phyloP scores from a whole-genome alignment of 2,113 vertebrate genomes.

The Pomatorhinus ruficollis region DNA sequence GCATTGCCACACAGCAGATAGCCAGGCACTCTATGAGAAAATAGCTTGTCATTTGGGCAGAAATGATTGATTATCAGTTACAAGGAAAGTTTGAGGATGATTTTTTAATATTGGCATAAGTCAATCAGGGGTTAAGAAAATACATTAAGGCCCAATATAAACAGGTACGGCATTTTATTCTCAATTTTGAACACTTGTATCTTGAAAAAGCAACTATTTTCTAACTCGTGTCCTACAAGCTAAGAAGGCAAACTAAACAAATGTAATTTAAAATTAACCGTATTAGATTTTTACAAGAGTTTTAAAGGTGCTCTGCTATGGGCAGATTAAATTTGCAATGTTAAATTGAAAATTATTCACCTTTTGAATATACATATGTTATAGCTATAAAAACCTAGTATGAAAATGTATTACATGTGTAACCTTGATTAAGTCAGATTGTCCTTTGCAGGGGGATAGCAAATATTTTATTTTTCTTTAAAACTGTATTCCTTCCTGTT shows the following conservation, averaged over 20 bases:
- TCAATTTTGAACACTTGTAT: background rate
- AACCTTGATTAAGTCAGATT: background rate
- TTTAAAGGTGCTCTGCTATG: background rate
- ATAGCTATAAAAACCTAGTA: background rate
- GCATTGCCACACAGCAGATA: background rate
- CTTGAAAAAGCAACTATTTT: background rate
- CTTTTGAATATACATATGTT: background rate
- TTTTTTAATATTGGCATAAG: background rate
- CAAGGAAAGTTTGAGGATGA: background rate
- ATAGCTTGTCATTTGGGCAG: background rate
- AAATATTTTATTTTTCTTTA: conserved; percentile 59
- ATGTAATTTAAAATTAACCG: background rate
- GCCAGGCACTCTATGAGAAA: background rate
- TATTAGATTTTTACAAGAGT: background rate
- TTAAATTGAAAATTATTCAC: background rate
- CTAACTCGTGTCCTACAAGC: background rate
- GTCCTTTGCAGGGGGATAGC: background rate
- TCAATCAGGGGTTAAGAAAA: background rate
- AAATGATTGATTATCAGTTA: background rate
- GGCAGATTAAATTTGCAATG: background rate
- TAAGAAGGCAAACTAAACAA: background rate
- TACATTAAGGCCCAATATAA: background rate
- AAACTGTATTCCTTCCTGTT: conserved; percentile 35
- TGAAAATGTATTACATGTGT: background rate
- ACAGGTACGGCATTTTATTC: background rate